Percentiles rank a stretch among this genome's conserved stretches.
phyloP scores from a whole-genome alignment of 2,797 vertebrate genomes.

The Natrix natrix region DNA sequence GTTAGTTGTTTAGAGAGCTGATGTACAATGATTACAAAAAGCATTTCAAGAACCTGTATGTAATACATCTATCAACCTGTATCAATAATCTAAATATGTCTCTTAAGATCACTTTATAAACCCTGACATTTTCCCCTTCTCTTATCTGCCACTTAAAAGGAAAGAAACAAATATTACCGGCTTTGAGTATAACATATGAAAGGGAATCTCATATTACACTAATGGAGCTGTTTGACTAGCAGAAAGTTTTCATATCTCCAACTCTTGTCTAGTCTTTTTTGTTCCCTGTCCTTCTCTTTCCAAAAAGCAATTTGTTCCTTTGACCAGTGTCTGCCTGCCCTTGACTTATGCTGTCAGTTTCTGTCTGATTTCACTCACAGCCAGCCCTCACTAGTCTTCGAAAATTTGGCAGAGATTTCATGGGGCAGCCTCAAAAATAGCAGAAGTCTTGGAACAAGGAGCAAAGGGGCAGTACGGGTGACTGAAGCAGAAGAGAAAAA shows the following conservation, averaged over 20 bases:
- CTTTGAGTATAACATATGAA: constrained; percentile 45
- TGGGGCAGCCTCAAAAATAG: constrained; percentile 27
- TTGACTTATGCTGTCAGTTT: constrained; percentile 55
- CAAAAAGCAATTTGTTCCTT: constrained; percentile 42
- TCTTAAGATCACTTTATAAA: constrained; percentile 48
- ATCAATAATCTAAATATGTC: constrained; percentile 39
- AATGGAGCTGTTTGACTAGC: constrained; percentile 36
- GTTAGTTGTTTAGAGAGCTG: constrained; percentile 15
- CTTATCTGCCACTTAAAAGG: constrained; percentile 53
- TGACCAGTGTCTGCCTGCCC: constrained; percentile 43
- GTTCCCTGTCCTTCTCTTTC: background rate
- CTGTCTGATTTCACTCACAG: constrained; percentile 53
- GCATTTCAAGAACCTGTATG: constrained; percentile 18
- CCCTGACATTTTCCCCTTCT: constrained; percentile 37
- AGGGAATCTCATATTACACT: constrained; percentile 44
- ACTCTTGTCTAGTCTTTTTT: constrained; percentile 16
- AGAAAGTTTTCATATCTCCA: constrained; percentile 32
- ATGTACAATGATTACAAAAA: constrained; percentile 48
- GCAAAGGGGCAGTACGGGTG: constrained; percentile 36
- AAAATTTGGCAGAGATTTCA: constrained; percentile 32
- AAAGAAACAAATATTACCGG: constrained; percentile 34
- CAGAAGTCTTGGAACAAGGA: constrained; percentile 50
- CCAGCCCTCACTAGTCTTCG: constrained; percentile 30
- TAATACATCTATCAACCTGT: constrained; percentile 33
- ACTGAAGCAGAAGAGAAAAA: constrained; percentile 2